These are phyloP conservation scores for Callocephalon fimbriatum DNA, from an alignment of 2,113 vertebrate species.

Conservation along the genomic window DNA sequence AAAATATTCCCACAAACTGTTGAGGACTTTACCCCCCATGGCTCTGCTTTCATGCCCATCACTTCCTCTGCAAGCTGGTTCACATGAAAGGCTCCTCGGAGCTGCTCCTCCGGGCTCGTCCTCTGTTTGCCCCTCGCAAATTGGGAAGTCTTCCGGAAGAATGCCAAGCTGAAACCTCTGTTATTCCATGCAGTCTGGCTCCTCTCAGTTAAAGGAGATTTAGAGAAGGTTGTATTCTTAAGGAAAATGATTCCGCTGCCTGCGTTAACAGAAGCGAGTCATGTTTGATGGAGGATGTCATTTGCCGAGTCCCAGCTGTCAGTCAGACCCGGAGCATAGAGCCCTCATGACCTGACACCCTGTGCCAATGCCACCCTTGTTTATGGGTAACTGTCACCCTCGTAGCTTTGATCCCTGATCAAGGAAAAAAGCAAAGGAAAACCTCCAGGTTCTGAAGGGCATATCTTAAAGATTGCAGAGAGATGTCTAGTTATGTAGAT, in stretches of 20 bases:
- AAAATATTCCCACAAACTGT: not conserved
- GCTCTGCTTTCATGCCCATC: not conserved
- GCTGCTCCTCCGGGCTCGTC: not conserved
- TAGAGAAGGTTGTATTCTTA: not conserved
- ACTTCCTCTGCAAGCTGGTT: accelerated
- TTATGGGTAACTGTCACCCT: conserved; percentile 23
- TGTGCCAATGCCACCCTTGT: conserved; percentile 10
- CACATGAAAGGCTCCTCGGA: not conserved
- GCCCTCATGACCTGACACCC: not conserved
- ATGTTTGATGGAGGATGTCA: conserved; percentile 46
- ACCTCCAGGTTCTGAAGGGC: conserved; percentile 63
- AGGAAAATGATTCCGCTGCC: conserved; percentile 29
- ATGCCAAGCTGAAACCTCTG: not conserved
- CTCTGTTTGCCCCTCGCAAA: not conserved
- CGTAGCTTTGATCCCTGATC: not conserved
- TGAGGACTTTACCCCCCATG: not conserved
- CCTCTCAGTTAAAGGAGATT: not conserved
- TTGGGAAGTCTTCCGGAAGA: not conserved
- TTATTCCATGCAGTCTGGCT: not conserved
- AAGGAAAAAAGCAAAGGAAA: not conserved
- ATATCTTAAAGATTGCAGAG: conserved; percentile 38
- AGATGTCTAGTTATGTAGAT: conserved; percentile 44
- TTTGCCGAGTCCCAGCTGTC: conserved; percentile 65
- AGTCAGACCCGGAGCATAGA: conserved; percentile 12
- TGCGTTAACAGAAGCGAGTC: not conserved